Evolutionary conservation across 1,140 invertebrate genomes (phyloP), one percentile per base, ranked within the genome.

Genomic region (fruit fly (Drosophila melanogaster)): DNA sequence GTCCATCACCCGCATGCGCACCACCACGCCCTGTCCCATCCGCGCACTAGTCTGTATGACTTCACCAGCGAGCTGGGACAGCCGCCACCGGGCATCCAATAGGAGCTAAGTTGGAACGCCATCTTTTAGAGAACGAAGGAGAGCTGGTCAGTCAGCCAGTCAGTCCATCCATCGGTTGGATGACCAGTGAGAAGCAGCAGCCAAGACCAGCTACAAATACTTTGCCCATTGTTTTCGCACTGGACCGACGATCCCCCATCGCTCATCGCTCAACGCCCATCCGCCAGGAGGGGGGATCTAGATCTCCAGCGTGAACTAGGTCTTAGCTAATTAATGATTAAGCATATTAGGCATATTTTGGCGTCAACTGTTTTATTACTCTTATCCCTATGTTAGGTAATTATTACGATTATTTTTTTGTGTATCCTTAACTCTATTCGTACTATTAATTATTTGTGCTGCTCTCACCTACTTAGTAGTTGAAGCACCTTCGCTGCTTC

Each of bases 71-170:
- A 92, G 75, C 56, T 92, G 75, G 91, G 91, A 15, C 92, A 92
- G 62, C 92, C 92, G 26, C 92, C 92, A 73, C 92, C 91, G 56
- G 91, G 91, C 71, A 92, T 92, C 46, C 91, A 92, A 92, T 92
- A 92, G 91, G 90, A 92, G 79, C 70, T 92, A 87, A 83, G 81
- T 74, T 92, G 90, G 91, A 90, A 90, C 79, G 87, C 91, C 70
- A 91, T 91, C 77, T 91, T 91, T 91, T 92, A 92, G 74, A 80
- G 89, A 83, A 80, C 55, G 24, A n/a, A 14, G 3, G 30, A 10
- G 8, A 30, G 6, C 35, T 61, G 59, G 37, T 38, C 37, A 38
- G 37, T 38, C 35, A 14, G 3, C 4, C 37, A 38, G 37, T 30
- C 8, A 22, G 35, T n/a, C 51, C 33, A 10, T 47, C 22, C 8